Base-by-base conservation (phyloP, 2,888 invertebrate genomes). In the Netelia melanura region DNA sequence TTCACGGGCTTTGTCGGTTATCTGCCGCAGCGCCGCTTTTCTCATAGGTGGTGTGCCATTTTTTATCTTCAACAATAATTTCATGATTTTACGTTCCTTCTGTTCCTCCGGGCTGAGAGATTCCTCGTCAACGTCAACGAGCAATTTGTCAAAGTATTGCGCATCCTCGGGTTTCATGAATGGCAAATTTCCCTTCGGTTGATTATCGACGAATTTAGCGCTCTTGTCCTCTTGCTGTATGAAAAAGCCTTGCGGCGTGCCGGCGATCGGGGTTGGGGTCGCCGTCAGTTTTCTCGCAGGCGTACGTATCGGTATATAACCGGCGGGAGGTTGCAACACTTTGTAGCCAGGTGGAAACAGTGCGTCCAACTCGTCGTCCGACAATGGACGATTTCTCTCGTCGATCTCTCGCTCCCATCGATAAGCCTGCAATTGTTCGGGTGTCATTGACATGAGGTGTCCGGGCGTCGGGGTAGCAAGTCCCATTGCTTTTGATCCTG, bases 41-140 rank as follows among this genome's bases (percentile, higher is more conserved):
- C 99, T 96, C 99, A 99, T 99, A 0, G 99, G 99, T 14, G 99
- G 99, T 0, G 99, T 99, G 25, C 99, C 99, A 92, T 99, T 99
- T 95, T 99, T 99, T 84, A 99, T 99, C 94, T 99, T 99, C 80
- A 99, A 94, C 89, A 99, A 94, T 10, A 99, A 95, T 92, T 99
- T 99, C 99, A 99, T 99, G 71, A 99, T 99, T 94, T 99, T 99
- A 64, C 99, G 95, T 94, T 99, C 99, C 93, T 99, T 99, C 88
- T 98, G 97, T 93, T 99, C 99, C 91, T 99, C 99, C 0, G 99
- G 98, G 74, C 98, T 97, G 56, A 99, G 95, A 0, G 97, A 94
- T 91, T 99, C 99, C 94, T 99, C 99, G 94, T 99, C 99, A 43
- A 99, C 99, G 93, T 99, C 99, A 77, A 98, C 97, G 88, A 99